Conservation (phyloP, 2,888 invertebrate species). For the Rhagonycha lutea region DNA sequence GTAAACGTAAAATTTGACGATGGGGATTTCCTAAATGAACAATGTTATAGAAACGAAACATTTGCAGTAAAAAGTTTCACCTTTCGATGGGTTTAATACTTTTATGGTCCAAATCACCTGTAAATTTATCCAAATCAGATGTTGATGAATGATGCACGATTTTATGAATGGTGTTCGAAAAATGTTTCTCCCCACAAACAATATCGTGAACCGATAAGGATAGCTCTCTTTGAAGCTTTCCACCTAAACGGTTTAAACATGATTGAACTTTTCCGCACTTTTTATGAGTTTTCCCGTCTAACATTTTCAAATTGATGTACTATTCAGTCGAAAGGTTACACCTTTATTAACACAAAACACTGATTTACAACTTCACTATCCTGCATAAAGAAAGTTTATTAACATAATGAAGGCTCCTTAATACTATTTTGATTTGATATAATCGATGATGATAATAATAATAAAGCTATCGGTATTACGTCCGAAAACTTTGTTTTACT, state of each 20-base stretch:
- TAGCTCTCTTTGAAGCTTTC: constrained; percentile 29
- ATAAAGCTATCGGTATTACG: not conserved
- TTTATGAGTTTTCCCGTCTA: constrained; percentile 3
- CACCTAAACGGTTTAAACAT: constrained; percentile 17
- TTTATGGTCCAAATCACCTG: not conserved
- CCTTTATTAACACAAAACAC: not conserved
- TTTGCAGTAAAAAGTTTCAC: not conserved
- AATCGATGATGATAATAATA: not conserved
- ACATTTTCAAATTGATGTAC: not conserved
- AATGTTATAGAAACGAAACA: not conserved
- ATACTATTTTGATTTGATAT: not conserved
- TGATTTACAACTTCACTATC: not conserved
- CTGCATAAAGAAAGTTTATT: not conserved
- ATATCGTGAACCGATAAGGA: constrained; percentile 27
- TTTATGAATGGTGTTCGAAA: constrained; percentile 7
- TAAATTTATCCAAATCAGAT: constrained; percentile 24
- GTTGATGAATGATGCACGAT: constrained; percentile 23
- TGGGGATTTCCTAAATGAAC: constrained; percentile 1
- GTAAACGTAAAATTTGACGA: not conserved
- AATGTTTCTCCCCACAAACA: constrained; percentile 8
- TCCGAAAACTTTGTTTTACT: not conserved
- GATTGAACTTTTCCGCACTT: constrained; percentile 14
- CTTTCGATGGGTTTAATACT: not conserved
- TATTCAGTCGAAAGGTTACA: not conserved
- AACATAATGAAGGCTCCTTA: not conserved